Evolutionary conservation across 2,888 invertebrate species (phyloP).

Genomic region (Urechis unicinctus): DNA sequence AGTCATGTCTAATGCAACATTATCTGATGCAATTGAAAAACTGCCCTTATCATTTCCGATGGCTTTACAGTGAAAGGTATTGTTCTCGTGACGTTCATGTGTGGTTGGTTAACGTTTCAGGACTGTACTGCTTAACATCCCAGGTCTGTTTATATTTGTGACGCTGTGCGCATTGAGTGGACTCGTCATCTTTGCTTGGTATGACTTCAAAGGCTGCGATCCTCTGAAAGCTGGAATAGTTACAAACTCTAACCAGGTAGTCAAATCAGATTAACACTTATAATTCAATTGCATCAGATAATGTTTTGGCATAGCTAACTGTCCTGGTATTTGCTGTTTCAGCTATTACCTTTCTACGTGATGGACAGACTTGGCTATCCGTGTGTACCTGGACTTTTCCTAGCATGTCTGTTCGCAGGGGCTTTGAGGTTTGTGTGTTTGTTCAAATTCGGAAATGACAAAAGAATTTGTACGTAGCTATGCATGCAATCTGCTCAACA

Average conservation of each 20-base stretch:
- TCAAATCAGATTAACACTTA: too few species aligned
- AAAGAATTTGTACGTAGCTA: too few species aligned
- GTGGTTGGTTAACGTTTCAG: too few species aligned
- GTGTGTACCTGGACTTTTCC: slow-evolving; percentile 6
- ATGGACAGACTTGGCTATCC: slow-evolving; percentile 6
- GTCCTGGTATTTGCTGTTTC: background rate
- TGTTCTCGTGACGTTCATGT: background rate
- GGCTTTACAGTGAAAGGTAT: background rate
- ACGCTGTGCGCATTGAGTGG: slow-evolving; percentile 53
- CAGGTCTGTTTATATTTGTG: slow-evolving; percentile 23
- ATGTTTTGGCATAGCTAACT: background rate
- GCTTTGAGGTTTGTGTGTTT: slow-evolving; percentile 3
- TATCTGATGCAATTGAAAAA: too few species aligned
- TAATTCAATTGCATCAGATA: slow-evolving; percentile 19
- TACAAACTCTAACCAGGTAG: slow-evolving; percentile 18
- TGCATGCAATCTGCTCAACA: too few species aligned
- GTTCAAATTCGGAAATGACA: too few species aligned
- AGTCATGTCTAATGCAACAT: slow-evolving; percentile 5
- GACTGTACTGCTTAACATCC: slow-evolving; percentile 26
- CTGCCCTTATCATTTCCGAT: background rate
- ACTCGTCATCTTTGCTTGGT: slow-evolving; percentile 72
- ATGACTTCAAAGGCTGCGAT: slow-evolving; percentile 45
- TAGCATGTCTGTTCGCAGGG: slow-evolving; percentile 6
- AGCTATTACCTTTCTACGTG: slow-evolving; percentile 8
- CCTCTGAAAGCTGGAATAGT: slow-evolving; percentile 13